A percentile compares a stretch with the other conserved stretches of the same genome.
Evolutionary conservation across 2,888 invertebrate genomes (phyloP).

Genomic region (Cephus nigrinus): DNA sequence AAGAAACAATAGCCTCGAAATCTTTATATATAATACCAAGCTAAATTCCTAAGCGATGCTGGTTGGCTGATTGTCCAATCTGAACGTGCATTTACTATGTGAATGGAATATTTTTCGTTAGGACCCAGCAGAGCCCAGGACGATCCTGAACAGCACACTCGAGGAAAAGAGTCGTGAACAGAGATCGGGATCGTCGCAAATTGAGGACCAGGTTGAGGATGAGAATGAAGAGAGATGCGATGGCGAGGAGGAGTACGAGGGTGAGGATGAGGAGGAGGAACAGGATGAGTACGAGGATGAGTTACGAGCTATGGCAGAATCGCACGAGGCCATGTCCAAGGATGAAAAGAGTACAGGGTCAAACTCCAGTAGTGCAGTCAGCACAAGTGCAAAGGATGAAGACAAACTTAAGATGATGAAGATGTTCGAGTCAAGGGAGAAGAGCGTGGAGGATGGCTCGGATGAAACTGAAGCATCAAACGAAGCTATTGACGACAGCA

Average conservation of each 20-base stretch:
- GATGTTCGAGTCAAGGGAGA: constrained; percentile 48
- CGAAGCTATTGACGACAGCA: constrained; percentile 41
- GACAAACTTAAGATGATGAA: constrained; percentile 19
- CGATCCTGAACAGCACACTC: not conserved
- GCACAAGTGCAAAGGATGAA: constrained; percentile 13
- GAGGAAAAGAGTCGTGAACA: not conserved
- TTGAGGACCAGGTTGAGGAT: constrained; percentile 2
- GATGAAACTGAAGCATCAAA: constrained; percentile 49
- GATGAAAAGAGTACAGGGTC: constrained; percentile 41
- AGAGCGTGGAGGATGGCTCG: constrained; percentile 40
- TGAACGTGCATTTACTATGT: not conserved
- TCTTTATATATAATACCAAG: not conserved
- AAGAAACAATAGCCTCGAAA: not conserved
- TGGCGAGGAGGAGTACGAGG: constrained; percentile 30
- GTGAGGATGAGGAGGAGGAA: constrained; percentile 25
- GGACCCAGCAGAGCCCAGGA: not conserved
- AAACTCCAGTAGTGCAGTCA: constrained; percentile 23
- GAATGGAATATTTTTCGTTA: not conserved
- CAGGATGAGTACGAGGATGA: constrained; percentile 51
- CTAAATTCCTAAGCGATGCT: not conserved
- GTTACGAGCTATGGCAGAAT: constrained; percentile 46
- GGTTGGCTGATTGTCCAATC: not conserved
- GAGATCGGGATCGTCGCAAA: not conserved
- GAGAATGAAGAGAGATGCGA: constrained; percentile 17
- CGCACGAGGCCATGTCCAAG: constrained; percentile 53